phyloP scores from a whole-genome alignment of 2,797 vertebrate species.

The Galaxias olidus region DNA sequence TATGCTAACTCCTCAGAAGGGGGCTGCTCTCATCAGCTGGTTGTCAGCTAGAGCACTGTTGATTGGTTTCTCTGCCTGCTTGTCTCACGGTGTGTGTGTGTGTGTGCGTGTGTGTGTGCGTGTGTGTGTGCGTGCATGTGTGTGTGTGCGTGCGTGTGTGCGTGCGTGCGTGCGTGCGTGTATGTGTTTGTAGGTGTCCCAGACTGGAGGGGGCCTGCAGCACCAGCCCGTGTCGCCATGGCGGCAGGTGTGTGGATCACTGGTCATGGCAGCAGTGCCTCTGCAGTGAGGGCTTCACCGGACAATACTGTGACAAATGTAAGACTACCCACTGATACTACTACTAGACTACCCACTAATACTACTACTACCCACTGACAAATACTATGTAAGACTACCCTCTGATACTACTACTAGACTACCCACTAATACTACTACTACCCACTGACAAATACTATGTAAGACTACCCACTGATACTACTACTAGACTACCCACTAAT shows the following conservation, averaged over 20 bases:
- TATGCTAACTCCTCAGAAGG: conserved; percentile 66
- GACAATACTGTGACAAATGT: conserved; percentile 96
- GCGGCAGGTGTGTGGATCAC: conserved; percentile 89
- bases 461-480: neutral
- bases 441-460: too few species aligned
- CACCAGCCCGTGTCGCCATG: conserved; percentile 87
- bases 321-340: conserved; percentile 45
- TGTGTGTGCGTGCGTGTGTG: conserved; percentile 34
- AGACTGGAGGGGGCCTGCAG: conserved; percentile 90
- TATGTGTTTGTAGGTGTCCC: conserved; percentile 80
- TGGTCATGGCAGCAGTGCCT: conserved; percentile 98
- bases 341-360: neutral
- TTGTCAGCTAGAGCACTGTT: conserved; percentile 38
- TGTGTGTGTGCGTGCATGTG: conserved; percentile 9
- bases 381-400: neutral
- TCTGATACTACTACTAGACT: conserved; percentile 36
- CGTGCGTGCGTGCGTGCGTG: conserved; percentile 30
- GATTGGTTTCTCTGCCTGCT: conserved; percentile 25
- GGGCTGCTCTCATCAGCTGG: conserved; percentile 59
- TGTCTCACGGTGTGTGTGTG: conserved; percentile 13
- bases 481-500: conserved; percentile 43
- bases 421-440: conserved; percentile 2
- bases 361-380: too few species aligned
- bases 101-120: neutral
- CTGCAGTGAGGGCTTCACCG: conserved; percentile 90